These are phyloP conservation scores for Eciton burchellii DNA, from an alignment of 1,140 invertebrate genomes.

Conservation along the genomic window DNA sequence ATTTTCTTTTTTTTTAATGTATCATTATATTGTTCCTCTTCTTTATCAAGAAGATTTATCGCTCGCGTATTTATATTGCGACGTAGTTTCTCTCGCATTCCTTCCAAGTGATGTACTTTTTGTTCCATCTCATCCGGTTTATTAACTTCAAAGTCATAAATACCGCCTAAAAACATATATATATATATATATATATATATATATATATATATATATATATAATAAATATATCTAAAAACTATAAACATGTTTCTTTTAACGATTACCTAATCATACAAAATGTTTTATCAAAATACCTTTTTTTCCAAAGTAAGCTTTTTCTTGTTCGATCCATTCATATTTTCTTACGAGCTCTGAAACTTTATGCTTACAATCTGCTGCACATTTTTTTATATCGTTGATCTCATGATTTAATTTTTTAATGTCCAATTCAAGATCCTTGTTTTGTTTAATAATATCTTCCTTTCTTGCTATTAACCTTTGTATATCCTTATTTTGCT, in stretches of 20 bases:
- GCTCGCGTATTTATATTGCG: slow-evolving; percentile 94
- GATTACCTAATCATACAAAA: slow-evolving; percentile 32
- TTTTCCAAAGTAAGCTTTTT: slow-evolving; percentile 92
- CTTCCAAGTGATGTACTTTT: slow-evolving; percentile 88
- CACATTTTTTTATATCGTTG: slow-evolving; percentile 85
- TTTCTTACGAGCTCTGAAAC: slow-evolving; percentile 85
- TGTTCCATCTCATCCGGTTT: slow-evolving; percentile 85
- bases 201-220: slow-evolving; percentile 14
- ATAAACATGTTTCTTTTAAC: not conserved
- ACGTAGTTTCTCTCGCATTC: slow-evolving; percentile 90
- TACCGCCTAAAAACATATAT: slow-evolving; percentile 76
- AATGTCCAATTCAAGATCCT: slow-evolving; percentile 91
- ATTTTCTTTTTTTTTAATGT: slow-evolving; percentile 93
- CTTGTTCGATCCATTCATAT: slow-evolving; percentile 92
- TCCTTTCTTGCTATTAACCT: slow-evolving; percentile 88
- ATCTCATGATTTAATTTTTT: slow-evolving; percentile 92
- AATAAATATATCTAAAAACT: too few relatives aligned
- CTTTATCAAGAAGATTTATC: slow-evolving; percentile 93
- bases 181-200: slow-evolving; percentile 4
- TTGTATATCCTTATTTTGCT: slow-evolving; percentile 92
- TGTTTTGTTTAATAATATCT: slow-evolving; percentile 88
- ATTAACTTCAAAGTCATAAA: slow-evolving; percentile 82
- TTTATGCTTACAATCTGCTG: slow-evolving; percentile 80
- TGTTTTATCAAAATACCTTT: slow-evolving; percentile 82
- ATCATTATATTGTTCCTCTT: slow-evolving; percentile 94